phyloP scores from a whole-genome alignment of 2,888 invertebrate species.

The Lagria hirta region DNA sequence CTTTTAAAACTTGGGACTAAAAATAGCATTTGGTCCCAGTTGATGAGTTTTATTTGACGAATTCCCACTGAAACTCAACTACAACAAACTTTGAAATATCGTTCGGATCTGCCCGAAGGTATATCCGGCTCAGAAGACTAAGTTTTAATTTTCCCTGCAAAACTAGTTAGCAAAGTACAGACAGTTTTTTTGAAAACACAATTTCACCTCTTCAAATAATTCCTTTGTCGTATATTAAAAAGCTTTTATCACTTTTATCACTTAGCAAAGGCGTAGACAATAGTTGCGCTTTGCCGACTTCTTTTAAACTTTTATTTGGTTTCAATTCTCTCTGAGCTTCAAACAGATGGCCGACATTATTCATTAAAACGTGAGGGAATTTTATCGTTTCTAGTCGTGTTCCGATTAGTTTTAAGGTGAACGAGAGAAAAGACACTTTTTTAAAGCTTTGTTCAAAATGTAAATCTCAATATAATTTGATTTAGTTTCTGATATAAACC shows the following conservation, averaged over 20 bases:
- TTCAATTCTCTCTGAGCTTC: conserved; percentile 17
- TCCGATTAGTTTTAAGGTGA: conserved; percentile 6
- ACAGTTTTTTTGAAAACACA: conserved; percentile 24
- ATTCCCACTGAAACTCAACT: conserved; percentile 8
- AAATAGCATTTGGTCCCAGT: too few species aligned
- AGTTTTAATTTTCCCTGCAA: conserved; percentile 25
- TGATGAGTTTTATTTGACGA: conserved; percentile 20
- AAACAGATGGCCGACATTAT: conserved; percentile 10
- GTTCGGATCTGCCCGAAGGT: conserved; percentile 10
- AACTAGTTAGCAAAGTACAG: conserved; percentile 24
- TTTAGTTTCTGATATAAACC: too few species aligned
- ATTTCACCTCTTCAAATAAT: conserved; percentile 17
- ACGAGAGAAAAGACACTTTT: neutral
- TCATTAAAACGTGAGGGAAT: conserved; percentile 10
- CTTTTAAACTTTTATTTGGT: conserved; percentile 22
- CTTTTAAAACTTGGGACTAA: too few species aligned
- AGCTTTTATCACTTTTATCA: conserved; percentile 16
- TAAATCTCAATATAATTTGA: too few species aligned
- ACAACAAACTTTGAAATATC: conserved; percentile 26
- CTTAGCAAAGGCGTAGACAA: conserved; percentile 3
- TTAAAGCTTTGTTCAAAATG: neutral
- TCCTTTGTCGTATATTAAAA: conserved; percentile 13
- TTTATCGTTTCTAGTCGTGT: conserved; percentile 15
- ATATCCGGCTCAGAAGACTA: conserved; percentile 13
- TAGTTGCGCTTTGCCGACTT: conserved; percentile 12